Evolutionary conservation across 2,797 vertebrate species (phyloP), one percentile per base, ranked within the genome.

Genomic region (Dicrostonyx torquatus): DNA sequence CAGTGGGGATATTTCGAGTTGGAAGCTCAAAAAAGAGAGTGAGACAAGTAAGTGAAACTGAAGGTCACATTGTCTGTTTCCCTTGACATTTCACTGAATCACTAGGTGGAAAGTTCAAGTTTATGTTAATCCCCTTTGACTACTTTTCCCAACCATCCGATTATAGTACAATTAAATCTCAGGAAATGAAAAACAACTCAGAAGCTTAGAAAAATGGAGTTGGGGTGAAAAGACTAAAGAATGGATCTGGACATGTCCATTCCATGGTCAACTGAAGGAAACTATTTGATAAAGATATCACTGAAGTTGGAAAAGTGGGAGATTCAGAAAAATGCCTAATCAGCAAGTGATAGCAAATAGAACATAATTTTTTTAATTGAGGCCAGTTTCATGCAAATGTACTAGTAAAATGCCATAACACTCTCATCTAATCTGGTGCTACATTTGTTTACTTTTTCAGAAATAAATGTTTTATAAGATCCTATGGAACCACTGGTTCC

Each of bases 1-100:
- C 99, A 12, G 99, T 99, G 90, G 99, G 99, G 88, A 99, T 99
- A 98, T 99, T 99, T 98, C 99, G 99, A 96, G 99, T 99, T 82
- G 99, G 99, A 97, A 99, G 99, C 97, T 99, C 99, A 94, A 99
- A 99, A 98, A 99, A 99, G 97, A 99, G 99, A 99, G 99, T 99
- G 90, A 99, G 99, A 97, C 99, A 99, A 99, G 99, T 99, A 98
- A 98, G 98, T 98, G 53, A 50, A 88, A 88, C 91, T 50, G 9
- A 95, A 97, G 37, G 29, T 24, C 29, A 26, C 66, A 26, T 79
- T 80, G 31, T 68, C 40, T 17, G 0, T 94, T 90, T 87, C 43
- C 55, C 34, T 53, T 78, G 87, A 62, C 43, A 87, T 93, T 62
- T 66, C 68, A 50, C 62, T 22, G 20, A 86, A 70, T 79, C 40